A percentile compares a stretch with the other conserved stretches of the same genome.
These are phyloP conservation scores for Lepeophtheirus salmonis DNA, from an alignment of 1,140 invertebrate species.

Conservation along the genomic window DNA sequence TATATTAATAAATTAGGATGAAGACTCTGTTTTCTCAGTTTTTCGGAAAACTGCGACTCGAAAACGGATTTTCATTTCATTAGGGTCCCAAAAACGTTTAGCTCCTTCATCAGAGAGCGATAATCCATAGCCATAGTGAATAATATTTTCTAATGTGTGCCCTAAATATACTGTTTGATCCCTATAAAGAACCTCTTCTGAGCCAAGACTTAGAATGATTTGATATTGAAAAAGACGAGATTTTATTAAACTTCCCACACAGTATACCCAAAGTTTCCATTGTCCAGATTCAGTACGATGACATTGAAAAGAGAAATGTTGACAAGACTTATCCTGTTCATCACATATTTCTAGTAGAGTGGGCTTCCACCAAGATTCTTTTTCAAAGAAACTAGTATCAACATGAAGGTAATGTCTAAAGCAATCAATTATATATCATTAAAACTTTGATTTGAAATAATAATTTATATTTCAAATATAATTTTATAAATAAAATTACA, in stretches of 20 bases:
- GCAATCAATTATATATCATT: too few relatives aligned
- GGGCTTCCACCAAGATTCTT: not conserved
- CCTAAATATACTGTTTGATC: not conserved
- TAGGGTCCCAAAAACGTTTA: not conserved
- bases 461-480: too few relatives aligned
- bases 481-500: too few relatives aligned
- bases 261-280: not conserved
- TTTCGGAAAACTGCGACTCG: not conserved
- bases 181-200: not conserved
- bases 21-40: too few relatives aligned
- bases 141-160: not conserved
- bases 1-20: too few relatives aligned
- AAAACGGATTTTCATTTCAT: not conserved
- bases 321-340: too few relatives aligned
- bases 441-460: too few relatives aligned
- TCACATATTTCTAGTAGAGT: not conserved
- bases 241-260: not conserved
- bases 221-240: not conserved
- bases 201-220: not conserved
- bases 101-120: not conserved
- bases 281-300: not conserved
- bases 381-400: not conserved
- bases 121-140: not conserved
- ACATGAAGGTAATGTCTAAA: not conserved
- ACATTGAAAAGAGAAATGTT: not conserved